phyloP scores from a whole-genome alignment of 1,140 invertebrate species.

The Acyrthosiphon pisum region DNA sequence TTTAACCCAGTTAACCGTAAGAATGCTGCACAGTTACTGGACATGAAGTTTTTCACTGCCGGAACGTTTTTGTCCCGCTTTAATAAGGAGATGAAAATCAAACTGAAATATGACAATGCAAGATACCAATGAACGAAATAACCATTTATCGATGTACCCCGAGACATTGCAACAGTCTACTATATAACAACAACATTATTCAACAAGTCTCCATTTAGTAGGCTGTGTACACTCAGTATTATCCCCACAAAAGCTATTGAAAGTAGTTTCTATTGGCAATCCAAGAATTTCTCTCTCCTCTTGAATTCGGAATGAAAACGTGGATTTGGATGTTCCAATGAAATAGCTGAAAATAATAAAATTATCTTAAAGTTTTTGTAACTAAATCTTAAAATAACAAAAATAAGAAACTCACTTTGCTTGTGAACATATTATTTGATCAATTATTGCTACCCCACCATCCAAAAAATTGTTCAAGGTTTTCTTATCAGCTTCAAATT shows the following conservation, averaged over 20 bases:
- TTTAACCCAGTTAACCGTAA: background rate
- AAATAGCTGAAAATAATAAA: conserved; percentile 71
- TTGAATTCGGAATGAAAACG: conserved; percentile 95
- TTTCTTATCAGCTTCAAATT: conserved; percentile 65
- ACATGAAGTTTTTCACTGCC: background rate
- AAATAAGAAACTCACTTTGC: conserved; percentile 67
- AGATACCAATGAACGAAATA: background rate
- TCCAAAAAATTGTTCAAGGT: conserved; percentile 72
- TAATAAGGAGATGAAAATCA: background rate
- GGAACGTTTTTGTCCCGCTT: background rate
- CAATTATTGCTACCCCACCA: conserved; percentile 91
- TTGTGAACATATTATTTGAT: conserved; percentile 94
- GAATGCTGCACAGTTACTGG: background rate
- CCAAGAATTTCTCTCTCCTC: conserved; percentile 96
- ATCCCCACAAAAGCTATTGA: conserved; percentile 83
- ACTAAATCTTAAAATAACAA: conserved; percentile 53
- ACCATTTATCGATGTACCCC: background rate
- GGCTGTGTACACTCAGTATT: conserved; percentile 59
- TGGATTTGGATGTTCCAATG: conserved; percentile 92
- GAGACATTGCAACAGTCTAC: background rate
- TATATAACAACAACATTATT: conserved; percentile 18
- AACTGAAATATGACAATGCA: background rate
- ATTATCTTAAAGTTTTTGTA: background rate
- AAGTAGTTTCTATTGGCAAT: conserved; percentile 81
- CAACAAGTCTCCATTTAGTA: conserved; percentile 58